Percentiles rank a stretch among this genome's conserved stretches.
These are phyloP conservation scores for Sepioteuthis lessoniana DNA, from an alignment of 2,888 invertebrate species.

Conservation along the genomic window DNA sequence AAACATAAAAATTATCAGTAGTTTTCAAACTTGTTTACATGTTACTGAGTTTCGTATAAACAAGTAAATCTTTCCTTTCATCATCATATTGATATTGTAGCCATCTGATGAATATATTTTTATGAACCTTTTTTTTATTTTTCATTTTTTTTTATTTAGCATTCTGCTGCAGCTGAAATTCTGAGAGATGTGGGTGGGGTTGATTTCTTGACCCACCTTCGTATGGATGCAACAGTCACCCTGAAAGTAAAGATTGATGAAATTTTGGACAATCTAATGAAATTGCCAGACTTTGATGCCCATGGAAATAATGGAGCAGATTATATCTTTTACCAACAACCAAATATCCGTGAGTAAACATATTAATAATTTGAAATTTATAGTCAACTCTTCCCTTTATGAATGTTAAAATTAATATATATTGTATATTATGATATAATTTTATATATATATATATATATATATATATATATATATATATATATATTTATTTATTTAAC, in stretches of 20 bases:
- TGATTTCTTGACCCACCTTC: conserved; percentile 71
- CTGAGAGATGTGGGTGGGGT: conserved; percentile 72
- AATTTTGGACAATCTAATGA: conserved; percentile 70
- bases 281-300: conserved; percentile 67
- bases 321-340: conserved; percentile 69
- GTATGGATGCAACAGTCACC: conserved; percentile 62
- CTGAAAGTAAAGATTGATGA: conserved; percentile 69
- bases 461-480: too few relatives aligned
- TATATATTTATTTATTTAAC: too few relatives aligned
- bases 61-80: too few relatives aligned
- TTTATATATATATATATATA: too few relatives aligned
- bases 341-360: conserved; percentile 37
- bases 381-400: too few relatives aligned
- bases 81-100: too few relatives aligned
- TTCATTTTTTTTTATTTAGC: conserved; percentile 63
- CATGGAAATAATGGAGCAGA: conserved; percentile 62
- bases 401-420: too few relatives aligned
- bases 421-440: background rate
- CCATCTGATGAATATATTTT: background rate
- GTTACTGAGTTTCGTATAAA: too few relatives aligned
- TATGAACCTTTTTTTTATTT: background rate
- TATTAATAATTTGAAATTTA: background rate
- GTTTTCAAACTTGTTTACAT: too few relatives aligned
- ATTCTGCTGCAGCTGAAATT: conserved; percentile 69
- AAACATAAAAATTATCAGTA: too few relatives aligned